Conservation (phyloP, 2,888 invertebrate genomes). For the Pherbina coryleti region DNA sequence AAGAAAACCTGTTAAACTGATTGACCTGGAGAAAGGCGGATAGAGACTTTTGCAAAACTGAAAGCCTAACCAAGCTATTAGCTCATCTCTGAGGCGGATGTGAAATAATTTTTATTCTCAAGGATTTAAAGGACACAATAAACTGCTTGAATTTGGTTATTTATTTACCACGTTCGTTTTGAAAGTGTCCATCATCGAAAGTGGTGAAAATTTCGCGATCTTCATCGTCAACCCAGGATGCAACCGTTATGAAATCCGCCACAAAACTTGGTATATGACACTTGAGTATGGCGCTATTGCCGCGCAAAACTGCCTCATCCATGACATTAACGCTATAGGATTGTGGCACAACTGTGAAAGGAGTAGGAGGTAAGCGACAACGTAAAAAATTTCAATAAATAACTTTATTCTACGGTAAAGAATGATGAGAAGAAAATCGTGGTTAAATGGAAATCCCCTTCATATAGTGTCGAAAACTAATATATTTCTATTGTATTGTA, state of each 20-base stretch:
- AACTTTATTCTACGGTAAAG: constrained; percentile 20
- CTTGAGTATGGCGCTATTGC: constrained; percentile 91
- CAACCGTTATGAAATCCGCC: constrained; percentile 88
- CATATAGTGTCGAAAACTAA: neutral
- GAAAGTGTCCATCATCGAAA: constrained; percentile 52
- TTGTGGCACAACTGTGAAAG: constrained; percentile 85
- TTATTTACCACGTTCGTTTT: constrained; percentile 41
- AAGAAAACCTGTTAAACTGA: constrained; percentile 24
- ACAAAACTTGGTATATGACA: constrained; percentile 95
- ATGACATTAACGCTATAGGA: constrained; percentile 90
- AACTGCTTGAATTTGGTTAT: neutral
- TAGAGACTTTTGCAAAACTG: constrained; percentile 8
- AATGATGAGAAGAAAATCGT: neutral
- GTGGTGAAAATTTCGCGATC: constrained; percentile 72
- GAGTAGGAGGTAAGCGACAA: constrained; percentile 34
- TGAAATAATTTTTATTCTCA: neutral
- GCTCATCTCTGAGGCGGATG: neutral
- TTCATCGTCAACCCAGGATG: constrained; percentile 88
- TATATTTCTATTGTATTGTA: neutral
- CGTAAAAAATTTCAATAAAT: constrained; percentile 32
- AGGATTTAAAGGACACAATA: neutral
- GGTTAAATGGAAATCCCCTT: neutral
- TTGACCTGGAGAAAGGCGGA: constrained; percentile 18
- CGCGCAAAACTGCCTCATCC: constrained; percentile 92
- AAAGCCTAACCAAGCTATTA: neutral